phyloP scores from a whole-genome alignment of 2,888 invertebrate genomes.

The Unio pictorum region DNA sequence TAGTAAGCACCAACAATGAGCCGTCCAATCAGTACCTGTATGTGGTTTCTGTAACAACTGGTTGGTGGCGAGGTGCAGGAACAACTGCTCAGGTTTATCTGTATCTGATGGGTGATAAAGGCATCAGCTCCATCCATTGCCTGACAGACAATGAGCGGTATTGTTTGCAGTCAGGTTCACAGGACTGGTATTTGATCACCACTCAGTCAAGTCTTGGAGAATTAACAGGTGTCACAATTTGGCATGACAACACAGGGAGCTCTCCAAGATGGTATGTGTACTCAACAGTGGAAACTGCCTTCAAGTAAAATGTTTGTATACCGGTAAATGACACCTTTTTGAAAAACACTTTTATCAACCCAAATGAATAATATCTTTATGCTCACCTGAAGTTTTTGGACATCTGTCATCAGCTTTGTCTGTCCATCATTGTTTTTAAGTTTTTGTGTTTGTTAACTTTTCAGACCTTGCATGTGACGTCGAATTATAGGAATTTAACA shows the following conservation, averaged over 20 bases:
- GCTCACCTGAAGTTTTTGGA: no score
- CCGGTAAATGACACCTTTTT: no score
- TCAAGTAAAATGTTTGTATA: no score
- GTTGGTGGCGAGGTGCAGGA: constrained; percentile 57
- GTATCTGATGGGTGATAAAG: constrained; percentile 33
- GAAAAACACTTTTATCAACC: neutral
- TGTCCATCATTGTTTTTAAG: no score
- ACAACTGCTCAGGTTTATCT: constrained; percentile 59
- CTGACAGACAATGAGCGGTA: constrained; percentile 27
- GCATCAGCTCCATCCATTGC: constrained; percentile 31
- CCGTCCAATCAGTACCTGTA: constrained; percentile 43
- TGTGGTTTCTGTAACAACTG: constrained; percentile 56
- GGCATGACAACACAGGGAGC: constrained; percentile 61
- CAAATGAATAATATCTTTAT: no score
- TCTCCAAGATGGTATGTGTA: constrained; percentile 55
- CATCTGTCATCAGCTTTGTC: no score
- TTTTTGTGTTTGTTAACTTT: no score
- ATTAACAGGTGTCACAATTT: constrained; percentile 47
- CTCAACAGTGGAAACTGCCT: no score
- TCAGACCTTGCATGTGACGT: no score
- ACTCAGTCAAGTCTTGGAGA: constrained; percentile 49
- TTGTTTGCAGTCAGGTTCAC: constrained; percentile 53
- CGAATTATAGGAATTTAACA: no score
- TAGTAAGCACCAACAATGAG: constrained; percentile 45
- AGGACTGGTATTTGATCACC: constrained; percentile 62